Base-by-base conservation (phyloP, 2,797 vertebrate species). In the Poliocrania exsul region DNA sequence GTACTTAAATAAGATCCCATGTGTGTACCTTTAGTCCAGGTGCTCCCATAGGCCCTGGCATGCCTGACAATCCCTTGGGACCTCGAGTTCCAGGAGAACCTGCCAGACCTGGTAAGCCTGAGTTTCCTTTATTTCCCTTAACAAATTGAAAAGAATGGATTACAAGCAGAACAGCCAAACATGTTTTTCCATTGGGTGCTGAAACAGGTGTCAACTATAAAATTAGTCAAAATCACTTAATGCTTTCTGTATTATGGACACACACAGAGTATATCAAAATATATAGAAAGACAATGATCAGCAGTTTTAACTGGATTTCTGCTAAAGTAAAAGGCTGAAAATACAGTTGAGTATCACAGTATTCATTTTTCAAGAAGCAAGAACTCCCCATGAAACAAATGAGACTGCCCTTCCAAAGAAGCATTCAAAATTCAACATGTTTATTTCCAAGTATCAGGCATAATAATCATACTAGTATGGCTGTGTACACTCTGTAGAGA, bases 1-100 rank as follows among this genome's bases (percentile, higher is more conserved):
- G 35, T 33, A 64, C 13, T 46, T 47, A n/a, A 84, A 67, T 11
- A 86, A 77, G 60, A 69, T 23, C 4, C 24, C 14, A 29, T 10
- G 6, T 26, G 9, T 62, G 31, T 97, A 99, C 99, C 99, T 99
- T 99, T 70, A 97, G 97, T 89, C 99, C 99, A 7, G 96, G 96
- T 14, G 95, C 95, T 87, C 99, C 99, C 64, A 81, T 97, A 86
- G 98, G 98, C 96, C 99, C 99, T 89, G 97, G 95, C n/a, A 88
- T 93, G 89, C 99, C 99, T 91, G 98, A 97, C 81, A 98, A 96
- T 70, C 99, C 99, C 38, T 97, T 94, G 67, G 97, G 97, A 94
- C 99, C 99, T 72, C 93, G 97, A 51, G 92, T 97, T 92, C 99
- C 99, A 89, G 99, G 98, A 96, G 97, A 98, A 74, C 99, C 99